phyloP scores from a whole-genome alignment of 1,140 invertebrate genomes.

The Saxidomus purpurata region DNA sequence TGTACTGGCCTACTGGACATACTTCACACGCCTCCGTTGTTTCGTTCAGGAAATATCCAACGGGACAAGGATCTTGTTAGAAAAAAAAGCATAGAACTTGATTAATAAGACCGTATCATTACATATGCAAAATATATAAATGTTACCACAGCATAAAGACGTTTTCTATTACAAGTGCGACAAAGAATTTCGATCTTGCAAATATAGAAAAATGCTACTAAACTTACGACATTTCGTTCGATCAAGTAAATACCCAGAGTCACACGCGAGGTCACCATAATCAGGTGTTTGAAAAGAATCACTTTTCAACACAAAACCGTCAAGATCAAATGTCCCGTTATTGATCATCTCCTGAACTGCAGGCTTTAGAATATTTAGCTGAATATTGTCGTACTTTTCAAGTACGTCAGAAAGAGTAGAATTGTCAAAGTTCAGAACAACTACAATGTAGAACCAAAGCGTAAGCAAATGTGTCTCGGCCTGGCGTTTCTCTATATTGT shows the following conservation, averaged over 20 bases:
- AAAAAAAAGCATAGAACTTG: background rate
- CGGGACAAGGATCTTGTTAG: constrained; percentile 36
- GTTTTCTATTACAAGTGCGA: background rate
- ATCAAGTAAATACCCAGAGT: background rate
- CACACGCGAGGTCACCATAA: background rate
- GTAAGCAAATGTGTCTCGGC: background rate
- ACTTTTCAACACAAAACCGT: background rate
- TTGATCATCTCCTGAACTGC: too few relatives aligned
- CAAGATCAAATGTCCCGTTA: too few relatives aligned
- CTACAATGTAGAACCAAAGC: background rate
- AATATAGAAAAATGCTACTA: background rate
- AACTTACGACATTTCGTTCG: background rate
- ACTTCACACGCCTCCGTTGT: constrained; percentile 20
- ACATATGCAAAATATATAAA: background rate
- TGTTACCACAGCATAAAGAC: background rate
- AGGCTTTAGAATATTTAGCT: too few relatives aligned
- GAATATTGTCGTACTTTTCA: background rate
- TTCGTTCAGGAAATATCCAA: constrained; percentile 17
- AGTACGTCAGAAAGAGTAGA: background rate
- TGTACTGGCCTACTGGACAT: constrained; percentile 24
- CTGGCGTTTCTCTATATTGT: background rate
- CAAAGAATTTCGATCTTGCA: background rate
- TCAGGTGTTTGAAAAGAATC: background rate
- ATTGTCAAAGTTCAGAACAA: background rate
- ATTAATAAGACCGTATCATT: background rate